Conservation (phyloP, 2,888 invertebrate genomes). For the Sycophila texana region DNA sequence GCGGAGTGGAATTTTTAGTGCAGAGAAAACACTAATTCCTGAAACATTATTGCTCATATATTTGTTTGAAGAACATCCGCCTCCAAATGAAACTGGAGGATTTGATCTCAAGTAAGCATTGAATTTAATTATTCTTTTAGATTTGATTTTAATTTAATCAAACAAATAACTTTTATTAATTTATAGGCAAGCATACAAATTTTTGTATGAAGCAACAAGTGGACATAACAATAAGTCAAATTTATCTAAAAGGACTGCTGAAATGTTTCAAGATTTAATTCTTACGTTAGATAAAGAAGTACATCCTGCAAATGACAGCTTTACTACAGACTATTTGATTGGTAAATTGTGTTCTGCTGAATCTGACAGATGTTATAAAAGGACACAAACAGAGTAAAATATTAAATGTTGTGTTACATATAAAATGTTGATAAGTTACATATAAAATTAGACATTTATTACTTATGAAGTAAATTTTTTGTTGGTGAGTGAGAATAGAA, state of each 20-base stretch:
- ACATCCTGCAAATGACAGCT: constrained; percentile 57
- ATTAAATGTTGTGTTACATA: not conserved
- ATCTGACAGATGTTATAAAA: constrained; percentile 47
- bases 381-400: constrained; percentile 22
- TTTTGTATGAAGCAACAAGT: constrained; percentile 63
- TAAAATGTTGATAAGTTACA: constrained; percentile 12
- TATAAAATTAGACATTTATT: not conserved
- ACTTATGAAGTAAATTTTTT: not conserved
- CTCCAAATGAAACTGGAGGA: constrained; percentile 62
- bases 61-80: constrained; percentile 67
- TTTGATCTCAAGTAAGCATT: constrained; percentile 62
- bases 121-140: constrained; percentile 24
- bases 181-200: constrained; percentile 66
- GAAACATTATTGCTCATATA: constrained; percentile 67
- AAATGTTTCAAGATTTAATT: constrained; percentile 56
- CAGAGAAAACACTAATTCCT: constrained; percentile 62
- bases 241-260: constrained; percentile 56
- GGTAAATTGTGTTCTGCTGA: constrained; percentile 37
- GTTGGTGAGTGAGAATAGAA: not conserved
- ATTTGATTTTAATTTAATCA: constrained; percentile 23
- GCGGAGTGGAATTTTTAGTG: constrained; percentile 60
- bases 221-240: constrained; percentile 57
- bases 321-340: constrained; percentile 56
- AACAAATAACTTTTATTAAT: constrained; percentile 14
- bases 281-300: constrained; percentile 59